phyloP scores from a whole-genome alignment of 2,113 vertebrate species.

The Hemiscyllium ocellatum region DNA sequence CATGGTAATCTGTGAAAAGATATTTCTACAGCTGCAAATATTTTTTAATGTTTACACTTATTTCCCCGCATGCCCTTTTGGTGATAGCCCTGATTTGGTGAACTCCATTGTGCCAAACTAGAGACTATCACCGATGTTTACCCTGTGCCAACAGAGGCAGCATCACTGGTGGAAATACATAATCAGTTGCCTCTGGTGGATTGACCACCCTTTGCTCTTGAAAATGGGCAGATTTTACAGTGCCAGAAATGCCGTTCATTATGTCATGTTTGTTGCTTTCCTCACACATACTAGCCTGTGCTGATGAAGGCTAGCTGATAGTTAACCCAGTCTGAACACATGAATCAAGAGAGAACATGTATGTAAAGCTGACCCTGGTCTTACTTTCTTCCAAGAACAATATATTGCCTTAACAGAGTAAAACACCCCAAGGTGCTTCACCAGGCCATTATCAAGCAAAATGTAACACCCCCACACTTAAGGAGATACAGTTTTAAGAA shows the following conservation, averaged over 20 bases:
- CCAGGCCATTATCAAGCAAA: neutral
- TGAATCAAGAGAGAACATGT: neutral
- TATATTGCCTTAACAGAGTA: neutral
- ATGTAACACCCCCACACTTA: neutral
- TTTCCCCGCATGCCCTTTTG: neutral
- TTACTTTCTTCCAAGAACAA: neutral
- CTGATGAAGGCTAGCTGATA: neutral
- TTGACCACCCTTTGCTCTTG: neutral
- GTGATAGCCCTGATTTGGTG: neutral
- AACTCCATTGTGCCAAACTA: neutral
- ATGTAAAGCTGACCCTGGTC: neutral
- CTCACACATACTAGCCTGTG: neutral
- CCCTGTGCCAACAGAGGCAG: neutral
- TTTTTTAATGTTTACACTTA: neutral
- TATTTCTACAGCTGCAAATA: neutral
- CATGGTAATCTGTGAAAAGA: neutral
- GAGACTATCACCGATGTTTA: neutral
- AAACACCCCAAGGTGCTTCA: neutral
- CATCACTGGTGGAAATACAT: neutral
- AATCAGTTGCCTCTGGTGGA: neutral
- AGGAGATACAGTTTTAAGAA: neutral
- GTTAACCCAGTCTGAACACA: neutral
- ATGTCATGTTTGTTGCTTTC: neutral
- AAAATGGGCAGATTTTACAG: too few relatives aligned
- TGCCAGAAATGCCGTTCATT: neutral